Evolutionary conservation across 2,888 invertebrate genomes (phyloP).

Genomic region (Julus scandinavius): DNA sequence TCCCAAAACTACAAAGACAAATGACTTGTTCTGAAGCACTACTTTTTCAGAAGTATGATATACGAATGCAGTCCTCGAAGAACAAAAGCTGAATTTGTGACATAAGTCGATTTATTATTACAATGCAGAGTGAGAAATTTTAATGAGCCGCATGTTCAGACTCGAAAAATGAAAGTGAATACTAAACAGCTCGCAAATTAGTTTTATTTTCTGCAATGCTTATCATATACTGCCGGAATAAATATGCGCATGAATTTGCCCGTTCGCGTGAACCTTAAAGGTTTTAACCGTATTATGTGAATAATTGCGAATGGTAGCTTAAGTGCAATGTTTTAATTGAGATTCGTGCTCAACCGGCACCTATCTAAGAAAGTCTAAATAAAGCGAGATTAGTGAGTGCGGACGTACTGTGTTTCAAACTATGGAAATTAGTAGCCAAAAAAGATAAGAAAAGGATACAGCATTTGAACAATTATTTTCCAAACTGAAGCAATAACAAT

Average conservation of each 20-base stretch:
- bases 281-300: constrained; percentile 24
- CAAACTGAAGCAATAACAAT: not conserved
- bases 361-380: not conserved
- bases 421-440: not conserved
- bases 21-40: too few species aligned
- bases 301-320: not conserved
- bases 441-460: not conserved
- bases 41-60: too few species aligned
- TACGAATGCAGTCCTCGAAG: not conserved
- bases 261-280: not conserved
- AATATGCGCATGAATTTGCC: not conserved
- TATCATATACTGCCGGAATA: not conserved
- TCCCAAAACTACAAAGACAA: too few species aligned
- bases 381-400: not conserved
- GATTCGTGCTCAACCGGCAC: not conserved
- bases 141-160: not conserved
- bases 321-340: not conserved
- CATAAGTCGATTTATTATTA: not conserved
- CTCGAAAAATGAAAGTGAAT: not conserved
- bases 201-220: not conserved
- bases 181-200: constrained; percentile 18
- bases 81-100: not conserved
- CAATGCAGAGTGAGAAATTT: not conserved
- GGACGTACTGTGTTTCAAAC: not conserved
- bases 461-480: not conserved